Base-by-base conservation (phyloP, 2,888 invertebrate species). In the Idaea dimidiata region DNA sequence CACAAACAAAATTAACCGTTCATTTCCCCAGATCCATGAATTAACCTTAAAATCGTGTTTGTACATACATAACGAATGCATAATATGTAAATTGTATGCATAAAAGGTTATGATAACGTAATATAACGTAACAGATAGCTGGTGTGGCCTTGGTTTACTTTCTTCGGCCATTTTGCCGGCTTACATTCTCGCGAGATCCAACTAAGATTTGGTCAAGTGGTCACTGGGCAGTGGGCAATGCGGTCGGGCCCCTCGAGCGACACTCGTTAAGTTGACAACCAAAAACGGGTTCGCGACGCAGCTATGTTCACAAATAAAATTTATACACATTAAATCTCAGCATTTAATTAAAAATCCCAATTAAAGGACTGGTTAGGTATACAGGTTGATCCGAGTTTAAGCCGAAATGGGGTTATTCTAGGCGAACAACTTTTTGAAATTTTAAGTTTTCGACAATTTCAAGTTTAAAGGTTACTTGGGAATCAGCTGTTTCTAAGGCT, bases 61-160 rank as follows among this genome's bases (percentile, higher is more conserved):
- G 43, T 43, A 43, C 43, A 43, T 43, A 54, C 54, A 54, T 54
- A 54, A 54, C 7, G 16, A 7, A 54, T 43, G 8, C 54, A 54
- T 54, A 17, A 54, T 54, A 54, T 54, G 54, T 54, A 54, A 54
- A 54, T 54, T 54, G n/a, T 54, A 54, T 54, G 54, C 16, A 54
- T 54, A 54, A 17, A 17, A 17, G 17, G n/a, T 16, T 54, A 54
- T 54, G 43, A 4, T 43, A 43, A 43, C 43, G 43, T 10, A 43
- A 43, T 14, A 43, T 54, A 6, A 54, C 54, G 54, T 54, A 54
- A 54, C 16, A 54, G 54, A 17, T 54, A n/a, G n/a, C 54, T 16
- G 7, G 17, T 54, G 4, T 17, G 54, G 54, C 54, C 54, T 54
- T 54, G 54, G 17, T 16, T 54, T 54, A 54, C 54, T 54, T 54